Evolutionary conservation across 92 coral and sea anemone genomes (phyloP).

Genomic region (Galaxea fascicularis): DNA sequence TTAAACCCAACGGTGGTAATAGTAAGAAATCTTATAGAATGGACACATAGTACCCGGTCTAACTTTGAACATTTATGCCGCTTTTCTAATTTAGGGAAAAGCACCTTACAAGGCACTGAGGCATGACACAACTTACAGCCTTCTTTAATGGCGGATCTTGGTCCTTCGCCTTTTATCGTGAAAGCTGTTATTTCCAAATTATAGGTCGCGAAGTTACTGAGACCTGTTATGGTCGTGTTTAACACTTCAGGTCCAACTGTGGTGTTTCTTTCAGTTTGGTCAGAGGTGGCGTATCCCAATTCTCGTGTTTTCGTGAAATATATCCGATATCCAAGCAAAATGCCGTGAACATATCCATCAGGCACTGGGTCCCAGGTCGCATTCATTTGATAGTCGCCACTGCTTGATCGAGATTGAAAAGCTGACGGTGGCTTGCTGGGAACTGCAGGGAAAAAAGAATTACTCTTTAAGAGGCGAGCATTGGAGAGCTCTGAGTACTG

Average conservation of each 20-base stretch:
- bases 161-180: slow-evolving; percentile 82
- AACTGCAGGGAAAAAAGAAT: slow-evolving; percentile 35
- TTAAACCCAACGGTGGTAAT: no score
- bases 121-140: slow-evolving; percentile 61
- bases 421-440: slow-evolving; percentile 72
- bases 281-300: slow-evolving; percentile 18
- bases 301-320: slow-evolving; percentile 45
- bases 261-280: slow-evolving; percentile 7
- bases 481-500: no score
- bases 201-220: slow-evolving; percentile 73
- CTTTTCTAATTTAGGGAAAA: no score
- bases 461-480: no score
- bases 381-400: slow-evolving; percentile 45
- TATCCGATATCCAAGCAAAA: slow-evolving; percentile 78
- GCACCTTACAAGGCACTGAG: no score
- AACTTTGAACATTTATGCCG: no score
- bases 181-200: slow-evolving; percentile 64
- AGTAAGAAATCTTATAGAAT: no score
- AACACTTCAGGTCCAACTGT: slow-evolving; percentile 41
- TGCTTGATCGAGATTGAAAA: slow-evolving; percentile 47
- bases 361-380: slow-evolving; percentile 74
- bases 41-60: no score
- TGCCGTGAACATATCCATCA: slow-evolving; percentile 75
- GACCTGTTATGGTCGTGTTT: slow-evolving; percentile 35
- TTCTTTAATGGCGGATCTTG: slow-evolving; percentile 39